These are phyloP conservation scores for Poeciliopsis turneri DNA, from an alignment of 2,797 vertebrate species.

Conservation along the genomic window DNA sequence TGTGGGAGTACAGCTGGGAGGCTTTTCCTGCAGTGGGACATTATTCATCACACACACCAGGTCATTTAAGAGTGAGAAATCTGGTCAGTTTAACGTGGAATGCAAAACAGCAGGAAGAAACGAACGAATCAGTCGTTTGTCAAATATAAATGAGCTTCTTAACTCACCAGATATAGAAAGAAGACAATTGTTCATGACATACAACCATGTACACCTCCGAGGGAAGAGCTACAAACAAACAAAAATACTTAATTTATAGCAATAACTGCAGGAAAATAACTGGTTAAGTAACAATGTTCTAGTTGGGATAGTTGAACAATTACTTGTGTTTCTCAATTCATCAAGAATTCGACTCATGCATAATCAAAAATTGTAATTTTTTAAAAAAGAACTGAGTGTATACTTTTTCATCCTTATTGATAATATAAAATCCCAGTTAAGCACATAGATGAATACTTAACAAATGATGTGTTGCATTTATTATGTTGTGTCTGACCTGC, in stretches of 20 bases:
- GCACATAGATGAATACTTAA: neutral
- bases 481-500: slow-evolving; percentile 80
- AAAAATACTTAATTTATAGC: neutral
- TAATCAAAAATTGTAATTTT: neutral
- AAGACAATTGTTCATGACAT: slow-evolving; percentile 98
- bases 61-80: neutral
- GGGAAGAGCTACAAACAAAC: slow-evolving; percentile 88
- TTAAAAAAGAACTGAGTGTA: neutral
- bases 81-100: neutral
- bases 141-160: accelerated
- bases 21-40: slow-evolving; percentile 88
- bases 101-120: neutral
- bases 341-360: neutral
- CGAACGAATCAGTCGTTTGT: neutral
- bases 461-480: neutral
- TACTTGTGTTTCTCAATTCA: too few species aligned
- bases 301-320: neutral
- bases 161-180: slow-evolving; percentile 96
- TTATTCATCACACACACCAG: neutral
- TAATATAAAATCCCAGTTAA: neutral
- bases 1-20: slow-evolving; percentile 97
- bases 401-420: neutral
- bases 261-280: neutral
- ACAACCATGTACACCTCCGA: slow-evolving; percentile 95
- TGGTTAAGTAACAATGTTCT: neutral